phyloP scores from a whole-genome alignment of 1,140 invertebrate species.

The Philotrypesis tridentata region DNA sequence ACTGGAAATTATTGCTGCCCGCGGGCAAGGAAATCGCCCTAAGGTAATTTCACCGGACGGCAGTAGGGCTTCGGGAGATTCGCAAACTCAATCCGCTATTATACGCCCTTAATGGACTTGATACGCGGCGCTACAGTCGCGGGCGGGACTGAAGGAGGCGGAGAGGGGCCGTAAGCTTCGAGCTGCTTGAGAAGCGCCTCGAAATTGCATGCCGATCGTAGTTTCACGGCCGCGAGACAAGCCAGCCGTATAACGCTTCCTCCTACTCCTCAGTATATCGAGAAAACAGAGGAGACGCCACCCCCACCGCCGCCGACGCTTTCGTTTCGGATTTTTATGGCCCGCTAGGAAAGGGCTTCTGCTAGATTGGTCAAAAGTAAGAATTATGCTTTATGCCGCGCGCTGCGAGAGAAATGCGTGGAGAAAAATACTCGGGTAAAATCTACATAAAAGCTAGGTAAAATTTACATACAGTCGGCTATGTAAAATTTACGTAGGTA shows the following conservation, averaged over 20 bases:
- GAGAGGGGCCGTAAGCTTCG: not conserved
- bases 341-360: no score
- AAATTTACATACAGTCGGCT: no score
- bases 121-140: constrained; percentile 21
- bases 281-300: not conserved
- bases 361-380: not conserved
- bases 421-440: no score
- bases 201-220: not conserved
- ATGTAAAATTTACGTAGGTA: no score
- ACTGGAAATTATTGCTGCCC: constrained; percentile 55
- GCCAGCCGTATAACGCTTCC: not conserved
- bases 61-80: constrained; percentile 41
- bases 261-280: not conserved
- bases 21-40: constrained; percentile 51
- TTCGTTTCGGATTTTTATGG: not conserved
- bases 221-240: constrained; percentile 1
- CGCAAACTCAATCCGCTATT: constrained; percentile 46
- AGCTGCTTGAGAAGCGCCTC: constrained; percentile 2
- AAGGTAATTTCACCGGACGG: constrained; percentile 44
- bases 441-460: no score
- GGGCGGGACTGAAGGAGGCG: no score
- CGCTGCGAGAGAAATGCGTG: no score
- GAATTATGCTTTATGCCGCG: no score
- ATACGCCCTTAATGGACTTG: constrained; percentile 50
- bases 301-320: no score